phyloP scores from a whole-genome alignment of 35 echinoderm and acorn worm genomes.

The Heliocidaris tuberculata region DNA sequence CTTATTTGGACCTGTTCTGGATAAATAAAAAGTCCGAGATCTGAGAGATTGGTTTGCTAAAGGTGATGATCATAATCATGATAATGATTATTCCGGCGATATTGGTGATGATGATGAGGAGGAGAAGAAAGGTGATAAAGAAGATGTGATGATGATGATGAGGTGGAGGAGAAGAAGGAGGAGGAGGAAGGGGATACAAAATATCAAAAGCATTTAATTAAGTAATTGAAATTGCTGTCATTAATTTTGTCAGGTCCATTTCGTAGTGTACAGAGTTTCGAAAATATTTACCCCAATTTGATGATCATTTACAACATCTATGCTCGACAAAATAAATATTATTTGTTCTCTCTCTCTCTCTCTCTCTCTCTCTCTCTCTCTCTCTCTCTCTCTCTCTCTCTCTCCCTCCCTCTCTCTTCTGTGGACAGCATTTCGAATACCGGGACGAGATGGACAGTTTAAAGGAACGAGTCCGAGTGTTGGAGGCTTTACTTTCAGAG shows the following conservation, averaged over 20 bases:
- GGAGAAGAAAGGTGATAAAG: not conserved
- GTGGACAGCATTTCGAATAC: slow-evolving; percentile 14
- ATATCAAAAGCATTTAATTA: not conserved
- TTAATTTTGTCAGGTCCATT: not conserved
- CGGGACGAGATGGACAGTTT: not conserved
- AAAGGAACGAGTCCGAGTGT: slow-evolving; percentile 27
- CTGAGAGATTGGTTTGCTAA: not conserved
- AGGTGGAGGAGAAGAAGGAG: not conserved
- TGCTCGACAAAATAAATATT: not conserved
- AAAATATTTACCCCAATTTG: not conserved
- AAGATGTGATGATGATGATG: not conserved
- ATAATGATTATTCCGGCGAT: not conserved
- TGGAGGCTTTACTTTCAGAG: slow-evolving; percentile 3
- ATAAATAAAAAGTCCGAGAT: not conserved
- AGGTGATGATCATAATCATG: not conserved
- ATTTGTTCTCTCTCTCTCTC: not conserved
- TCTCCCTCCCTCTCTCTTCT: not conserved
- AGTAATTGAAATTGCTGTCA: not conserved
- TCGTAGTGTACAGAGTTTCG: not conserved
- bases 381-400: not conserved
- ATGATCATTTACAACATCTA: not conserved
- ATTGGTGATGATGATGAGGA: not conserved
- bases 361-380: not conserved
- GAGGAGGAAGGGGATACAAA: not conserved
- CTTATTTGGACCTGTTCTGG: not conserved